phyloP scores from a whole-genome alignment of 2,888 invertebrate genomes.

The Clivina fossor region DNA sequence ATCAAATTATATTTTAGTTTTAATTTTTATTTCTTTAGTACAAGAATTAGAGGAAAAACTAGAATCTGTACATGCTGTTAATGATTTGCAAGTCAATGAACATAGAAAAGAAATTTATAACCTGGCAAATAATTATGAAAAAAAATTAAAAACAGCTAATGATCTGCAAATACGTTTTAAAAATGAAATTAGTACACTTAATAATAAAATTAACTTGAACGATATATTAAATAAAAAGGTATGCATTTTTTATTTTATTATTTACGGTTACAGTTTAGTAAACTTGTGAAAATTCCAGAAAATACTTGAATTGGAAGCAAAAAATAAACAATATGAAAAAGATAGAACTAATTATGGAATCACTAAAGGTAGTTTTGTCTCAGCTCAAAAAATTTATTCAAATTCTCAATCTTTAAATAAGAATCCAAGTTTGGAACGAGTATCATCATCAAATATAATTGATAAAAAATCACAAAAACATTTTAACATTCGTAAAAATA shows the following conservation, averaged over 20 bases:
- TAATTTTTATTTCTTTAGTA: slow-evolving; percentile 4
- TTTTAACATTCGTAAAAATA: no score
- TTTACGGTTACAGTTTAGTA: not conserved
- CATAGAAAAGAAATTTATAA: slow-evolving; percentile 2
- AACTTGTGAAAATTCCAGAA: slow-evolving; percentile 7
- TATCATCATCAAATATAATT: not conserved
- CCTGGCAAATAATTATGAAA: slow-evolving; percentile 20
- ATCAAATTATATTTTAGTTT: no score
- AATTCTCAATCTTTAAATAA: not conserved
- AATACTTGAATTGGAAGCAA: slow-evolving; percentile 33
- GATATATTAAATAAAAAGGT: slow-evolving; percentile 22
- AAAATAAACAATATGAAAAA: slow-evolving; percentile 28
- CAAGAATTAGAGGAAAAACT: slow-evolving; percentile 16
- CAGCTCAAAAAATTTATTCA: slow-evolving; percentile 10
- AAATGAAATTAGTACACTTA: slow-evolving; percentile 49
- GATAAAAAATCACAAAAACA: not conserved
- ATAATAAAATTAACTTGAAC: slow-evolving; percentile 16
- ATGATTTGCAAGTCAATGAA: slow-evolving; percentile 14
- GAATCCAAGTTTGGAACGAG: not conserved
- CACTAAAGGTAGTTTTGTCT: slow-evolving; percentile 13
- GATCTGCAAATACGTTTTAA: slow-evolving; percentile 49
- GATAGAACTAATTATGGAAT: slow-evolving; percentile 21
- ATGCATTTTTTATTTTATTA: not conserved
- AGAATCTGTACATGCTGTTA: slow-evolving; percentile 10
- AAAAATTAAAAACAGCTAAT: slow-evolving; percentile 51